These are phyloP conservation scores for Pantelozetes paolii DNA, from an alignment of 2,888 invertebrate genomes.

Conservation along the genomic window DNA sequence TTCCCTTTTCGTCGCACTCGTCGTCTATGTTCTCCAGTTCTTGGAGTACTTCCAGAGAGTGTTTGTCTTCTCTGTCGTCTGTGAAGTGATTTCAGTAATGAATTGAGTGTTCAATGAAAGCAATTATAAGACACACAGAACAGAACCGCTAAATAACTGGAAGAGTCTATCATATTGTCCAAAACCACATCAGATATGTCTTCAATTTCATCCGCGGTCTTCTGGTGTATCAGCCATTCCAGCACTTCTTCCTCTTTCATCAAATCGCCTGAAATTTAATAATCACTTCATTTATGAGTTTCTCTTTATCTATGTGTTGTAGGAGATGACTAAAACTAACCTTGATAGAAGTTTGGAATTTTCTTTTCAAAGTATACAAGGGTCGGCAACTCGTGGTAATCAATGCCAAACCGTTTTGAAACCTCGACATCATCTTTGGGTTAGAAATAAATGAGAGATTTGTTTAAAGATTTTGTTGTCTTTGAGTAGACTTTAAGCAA, in stretches of 20 bases:
- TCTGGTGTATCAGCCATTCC: constrained; percentile 81
- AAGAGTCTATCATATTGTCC: constrained; percentile 78
- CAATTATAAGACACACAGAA: constrained; percentile 87
- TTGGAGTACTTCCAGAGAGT: constrained; percentile 45
- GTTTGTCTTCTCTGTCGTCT: constrained; percentile 49
- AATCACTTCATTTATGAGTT: constrained; percentile 5
- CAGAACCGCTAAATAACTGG: constrained; percentile 83
- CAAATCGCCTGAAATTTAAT: constrained; percentile 61
- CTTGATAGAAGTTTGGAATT: constrained; percentile 49
- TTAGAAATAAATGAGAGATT: constrained; percentile 57
- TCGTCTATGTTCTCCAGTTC: constrained; percentile 78
- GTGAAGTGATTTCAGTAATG: too few relatives aligned
- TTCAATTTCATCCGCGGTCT: constrained; percentile 84
- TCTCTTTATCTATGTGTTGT: background rate
- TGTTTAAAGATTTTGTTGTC: too few relatives aligned
- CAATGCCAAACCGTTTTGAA: constrained; percentile 80
- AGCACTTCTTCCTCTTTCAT: constrained; percentile 86
- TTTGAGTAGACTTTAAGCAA: too few relatives aligned
- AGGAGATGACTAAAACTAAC: constrained; percentile 37
- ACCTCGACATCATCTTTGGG: constrained; percentile 63
- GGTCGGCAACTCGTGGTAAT: constrained; percentile 56
- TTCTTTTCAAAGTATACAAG: constrained; percentile 49
- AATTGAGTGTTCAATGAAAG: too few relatives aligned
- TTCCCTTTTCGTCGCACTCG: constrained; percentile 80
- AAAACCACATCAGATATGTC: constrained; percentile 68